phyloP scores from a whole-genome alignment of 2,888 invertebrate genomes.

The Phanerotoma sp. region DNA sequence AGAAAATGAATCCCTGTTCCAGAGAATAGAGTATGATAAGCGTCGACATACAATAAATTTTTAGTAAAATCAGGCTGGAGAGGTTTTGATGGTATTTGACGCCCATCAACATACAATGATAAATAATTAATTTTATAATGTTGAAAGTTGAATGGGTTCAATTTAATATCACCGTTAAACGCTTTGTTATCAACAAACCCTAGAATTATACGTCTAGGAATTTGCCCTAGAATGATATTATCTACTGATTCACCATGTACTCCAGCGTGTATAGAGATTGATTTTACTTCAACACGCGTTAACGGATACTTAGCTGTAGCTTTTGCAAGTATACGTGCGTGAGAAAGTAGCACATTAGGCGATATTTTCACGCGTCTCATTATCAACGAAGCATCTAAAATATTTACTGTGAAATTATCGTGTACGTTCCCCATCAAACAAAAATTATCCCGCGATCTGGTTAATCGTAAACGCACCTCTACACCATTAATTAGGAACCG shows the following conservation, averaged over 20 bases:
- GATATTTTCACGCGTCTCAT: slow-evolving; percentile 30
- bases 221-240: slow-evolving; percentile 40
- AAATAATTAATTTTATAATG: slow-evolving; percentile 7
- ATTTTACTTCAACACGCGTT: slow-evolving; percentile 31
- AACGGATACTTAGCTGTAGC: slow-evolving; percentile 34
- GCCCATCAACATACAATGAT: not conserved
- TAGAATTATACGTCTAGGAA: slow-evolving; percentile 41
- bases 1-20: too few relatives aligned
- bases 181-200: slow-evolving; percentile 37
- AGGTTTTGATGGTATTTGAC: slow-evolving; percentile 5
- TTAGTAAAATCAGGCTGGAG: slow-evolving; percentile 3
- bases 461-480: too few relatives aligned
- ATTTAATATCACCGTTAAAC: slow-evolving; percentile 31
- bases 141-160: too few relatives aligned
- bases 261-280: slow-evolving; percentile 30
- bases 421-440: too few relatives aligned
- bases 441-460: too few relatives aligned
- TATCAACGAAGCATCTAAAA: slow-evolving; percentile 31
- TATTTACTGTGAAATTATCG: too few relatives aligned
- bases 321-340: slow-evolving; percentile 28
- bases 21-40: too few relatives aligned
- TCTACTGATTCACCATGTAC: slow-evolving; percentile 39
- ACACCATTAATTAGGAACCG: slow-evolving; percentile 35
- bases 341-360: slow-evolving; percentile 30
- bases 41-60: too few relatives aligned